Percentiles rank a stretch among this genome's conserved stretches.
These are phyloP conservation scores for Bombus superbus DNA, from an alignment of 1,140 invertebrate genomes.

Conservation along the genomic window DNA sequence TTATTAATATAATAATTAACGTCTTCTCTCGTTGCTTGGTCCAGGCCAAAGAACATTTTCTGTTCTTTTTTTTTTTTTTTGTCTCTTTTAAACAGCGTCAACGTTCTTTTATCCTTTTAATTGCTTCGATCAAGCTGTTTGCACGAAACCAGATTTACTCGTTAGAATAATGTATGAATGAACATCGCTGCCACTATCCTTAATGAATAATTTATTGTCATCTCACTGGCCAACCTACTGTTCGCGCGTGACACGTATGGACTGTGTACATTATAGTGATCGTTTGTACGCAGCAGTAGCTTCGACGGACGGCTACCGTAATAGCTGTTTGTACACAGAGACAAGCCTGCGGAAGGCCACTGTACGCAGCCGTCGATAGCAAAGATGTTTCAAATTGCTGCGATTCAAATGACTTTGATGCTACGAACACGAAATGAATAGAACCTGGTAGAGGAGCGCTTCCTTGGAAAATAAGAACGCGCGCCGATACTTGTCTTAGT, in stretches of 20 bases:
- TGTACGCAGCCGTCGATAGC: not conserved
- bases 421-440: too few relatives aligned
- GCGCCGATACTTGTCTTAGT: too few relatives aligned
- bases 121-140: not conserved
- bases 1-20: too few relatives aligned
- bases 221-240: not conserved
- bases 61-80: too few relatives aligned
- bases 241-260: not conserved
- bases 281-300: not conserved
- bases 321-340: not conserved
- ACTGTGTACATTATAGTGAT: not conserved
- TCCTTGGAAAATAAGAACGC: too few relatives aligned
- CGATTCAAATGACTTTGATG: not conserved
- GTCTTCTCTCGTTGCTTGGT: not conserved
- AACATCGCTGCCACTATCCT: not conserved
- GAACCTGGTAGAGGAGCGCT: too few relatives aligned
- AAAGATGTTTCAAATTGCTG: not conserved
- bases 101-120: too few relatives aligned
- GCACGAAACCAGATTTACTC: not conserved
- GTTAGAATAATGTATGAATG: not conserved
- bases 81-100: too few relatives aligned
- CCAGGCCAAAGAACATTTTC: not conserved
- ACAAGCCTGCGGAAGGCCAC: not conserved
- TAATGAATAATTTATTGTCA: conserved; percentile 1
- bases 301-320: not conserved